Percentiles rank a stretch among this genome's conserved stretches.
These are phyloP conservation scores for Probosciger aterrimus DNA, from an alignment of 2,113 vertebrate species.

Conservation along the genomic window DNA sequence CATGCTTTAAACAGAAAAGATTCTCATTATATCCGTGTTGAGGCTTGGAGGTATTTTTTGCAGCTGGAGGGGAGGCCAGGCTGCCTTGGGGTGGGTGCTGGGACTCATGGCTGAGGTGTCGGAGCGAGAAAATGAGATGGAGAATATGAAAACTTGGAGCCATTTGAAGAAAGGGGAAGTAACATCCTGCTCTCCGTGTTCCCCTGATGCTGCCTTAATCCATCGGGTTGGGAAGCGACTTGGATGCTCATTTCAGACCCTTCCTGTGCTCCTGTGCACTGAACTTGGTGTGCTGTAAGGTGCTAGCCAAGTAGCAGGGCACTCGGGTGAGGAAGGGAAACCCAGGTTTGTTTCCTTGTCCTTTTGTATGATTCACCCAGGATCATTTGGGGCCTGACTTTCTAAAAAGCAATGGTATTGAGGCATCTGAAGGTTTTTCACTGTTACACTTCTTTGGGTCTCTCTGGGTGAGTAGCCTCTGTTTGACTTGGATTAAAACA, in stretches of 20 bases:
- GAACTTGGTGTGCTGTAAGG: background rate
- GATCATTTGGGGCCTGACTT: background rate
- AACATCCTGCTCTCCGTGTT: background rate
- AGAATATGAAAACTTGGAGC: background rate
- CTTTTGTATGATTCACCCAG: background rate
- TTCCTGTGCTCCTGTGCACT: background rate
- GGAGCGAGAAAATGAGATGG: background rate
- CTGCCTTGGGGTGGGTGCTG: background rate
- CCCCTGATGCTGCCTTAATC: background rate
- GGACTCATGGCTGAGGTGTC: rapidly evolving
- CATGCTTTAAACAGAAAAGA: background rate
- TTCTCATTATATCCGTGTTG: background rate
- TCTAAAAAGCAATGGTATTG: background rate
- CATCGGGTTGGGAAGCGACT: rapidly evolving
- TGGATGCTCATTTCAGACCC: background rate
- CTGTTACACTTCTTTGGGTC: background rate
- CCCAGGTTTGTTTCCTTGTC: background rate
- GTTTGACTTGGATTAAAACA: background rate
- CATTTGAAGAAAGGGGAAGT: background rate
- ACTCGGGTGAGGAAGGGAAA: background rate
- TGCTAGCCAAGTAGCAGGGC: background rate
- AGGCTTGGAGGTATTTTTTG: background rate
- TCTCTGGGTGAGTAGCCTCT: background rate
- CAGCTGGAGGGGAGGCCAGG: background rate
- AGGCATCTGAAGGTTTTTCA: background rate